Evolutionary conservation across 2,888 invertebrate species (phyloP), one percentile per base, ranked within the genome.

Genomic region (Cheilosia impressa): DNA sequence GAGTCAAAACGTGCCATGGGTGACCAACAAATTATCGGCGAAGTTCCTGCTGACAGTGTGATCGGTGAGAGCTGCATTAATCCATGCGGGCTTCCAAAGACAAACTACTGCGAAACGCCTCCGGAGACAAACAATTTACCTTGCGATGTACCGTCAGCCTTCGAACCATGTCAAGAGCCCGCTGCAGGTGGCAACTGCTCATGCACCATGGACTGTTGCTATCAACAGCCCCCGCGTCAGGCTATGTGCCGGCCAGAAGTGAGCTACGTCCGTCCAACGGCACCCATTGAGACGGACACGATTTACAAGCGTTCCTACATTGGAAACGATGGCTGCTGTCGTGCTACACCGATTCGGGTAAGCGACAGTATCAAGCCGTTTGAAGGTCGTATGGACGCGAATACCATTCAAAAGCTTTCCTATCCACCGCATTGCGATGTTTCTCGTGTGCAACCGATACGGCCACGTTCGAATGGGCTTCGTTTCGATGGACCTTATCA

Each of bases 281-380:
- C 94, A 0, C 94, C 93, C 0, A 93, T 95, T 89, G 95, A 95
- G 79, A 91, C 90, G 0, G 93, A 94, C 87, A 95, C 95, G 4
- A 94, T 95, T 0, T 95, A 95, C 90, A 94, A 94, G 78, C 93
- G 95, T 88, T 95, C 95, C 0, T 95, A 94, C 88, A 91, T 94
- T 22, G 94, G 94, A 3, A 92, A 92, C 41, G 88, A 88, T 57
- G 95, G 90, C 90, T 93, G 1, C 88, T 90, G 68, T 82, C 89
- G 90, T 3, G 93, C 93, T 0, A 82, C 85, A 7, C 93, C 94
- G 0, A 91, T 93, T 19, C 92, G 91, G 41, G 94, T 94, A 0
- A 82, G 90, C 1, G 91, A 92, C 0, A 93, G 93, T 10, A 93
- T 93, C 0, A 94, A 93, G 0, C 93, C 92, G 41, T 93, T 93